These are phyloP conservation scores for Drosophila planitibia DNA, from an alignment of 2,888 invertebrate species.

Conservation along the genomic window DNA sequence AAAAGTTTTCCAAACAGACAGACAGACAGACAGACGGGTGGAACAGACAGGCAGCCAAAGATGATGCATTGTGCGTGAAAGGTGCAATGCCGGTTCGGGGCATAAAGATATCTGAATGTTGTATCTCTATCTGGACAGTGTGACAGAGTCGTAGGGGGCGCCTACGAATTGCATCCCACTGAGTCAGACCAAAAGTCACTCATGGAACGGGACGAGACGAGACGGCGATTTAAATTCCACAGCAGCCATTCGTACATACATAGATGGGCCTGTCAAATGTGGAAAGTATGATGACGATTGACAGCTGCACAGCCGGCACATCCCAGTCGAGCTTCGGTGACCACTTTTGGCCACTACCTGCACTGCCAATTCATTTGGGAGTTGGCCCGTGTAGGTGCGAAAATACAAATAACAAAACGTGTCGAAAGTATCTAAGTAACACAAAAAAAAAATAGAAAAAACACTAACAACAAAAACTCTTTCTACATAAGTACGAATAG, in stretches of 20 bases:
- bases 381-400: constrained; percentile 66
- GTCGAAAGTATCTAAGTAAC: constrained; percentile 55
- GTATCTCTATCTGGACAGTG: constrained; percentile 74
- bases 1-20: constrained; percentile 69
- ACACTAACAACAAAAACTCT: constrained; percentile 9
- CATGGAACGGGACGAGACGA: constrained; percentile 11
- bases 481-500: background rate
- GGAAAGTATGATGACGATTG: constrained; percentile 77
- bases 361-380: constrained; percentile 64
- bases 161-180: constrained; percentile 81
- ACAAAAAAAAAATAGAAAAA: constrained; percentile 1
- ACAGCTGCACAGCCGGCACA: constrained; percentile 72
- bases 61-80: constrained; percentile 82
- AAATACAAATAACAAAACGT: constrained; percentile 67
- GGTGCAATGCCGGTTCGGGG: constrained; percentile 61
- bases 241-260: constrained; percentile 42
- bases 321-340: constrained; percentile 41
- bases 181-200: constrained; percentile 59
- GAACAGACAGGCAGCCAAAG: constrained; percentile 66
- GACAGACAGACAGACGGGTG: constrained; percentile 26
- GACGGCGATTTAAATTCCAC: constrained; percentile 73
- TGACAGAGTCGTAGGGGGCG: constrained; percentile 78
- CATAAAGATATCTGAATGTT: constrained; percentile 76
- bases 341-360: constrained; percentile 62
- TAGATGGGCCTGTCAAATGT: constrained; percentile 76